Evolutionary conservation across 2,888 invertebrate species (phyloP).

Genomic region (Cheilosia pagana): DNA sequence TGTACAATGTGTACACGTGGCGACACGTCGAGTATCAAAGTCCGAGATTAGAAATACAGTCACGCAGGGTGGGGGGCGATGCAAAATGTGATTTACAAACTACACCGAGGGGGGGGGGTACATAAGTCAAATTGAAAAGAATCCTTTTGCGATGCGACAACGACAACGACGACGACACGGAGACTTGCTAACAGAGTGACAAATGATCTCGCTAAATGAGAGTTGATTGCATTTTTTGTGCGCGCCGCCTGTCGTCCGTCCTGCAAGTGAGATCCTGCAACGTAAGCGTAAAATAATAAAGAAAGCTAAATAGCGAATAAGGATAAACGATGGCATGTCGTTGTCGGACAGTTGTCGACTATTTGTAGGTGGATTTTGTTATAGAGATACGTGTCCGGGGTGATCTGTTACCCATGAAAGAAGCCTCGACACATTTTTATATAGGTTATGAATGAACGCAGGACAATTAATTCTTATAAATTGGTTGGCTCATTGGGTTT

Average conservation of each 20-base stretch:
- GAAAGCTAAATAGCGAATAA: constrained; percentile 70
- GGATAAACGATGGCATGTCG: constrained; percentile 75
- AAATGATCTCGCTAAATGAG: constrained; percentile 83
- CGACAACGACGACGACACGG: constrained; percentile 33
- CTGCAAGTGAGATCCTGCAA: constrained; percentile 53
- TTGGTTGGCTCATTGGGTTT: constrained; percentile 70
- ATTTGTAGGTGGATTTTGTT: constrained; percentile 56
- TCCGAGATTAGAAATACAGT: constrained; percentile 63
- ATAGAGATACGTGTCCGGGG: constrained; percentile 35
- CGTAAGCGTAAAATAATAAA: constrained; percentile 72
- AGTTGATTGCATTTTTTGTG: constrained; percentile 81
- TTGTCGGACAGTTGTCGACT: constrained; percentile 60
- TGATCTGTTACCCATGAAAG: constrained; percentile 43
- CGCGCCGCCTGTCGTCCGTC: neutral
- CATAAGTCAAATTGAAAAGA: constrained; percentile 75
- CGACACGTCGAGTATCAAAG: constrained; percentile 63
- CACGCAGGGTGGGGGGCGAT: constrained; percentile 2
- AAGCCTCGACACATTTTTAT: constrained; percentile 17
- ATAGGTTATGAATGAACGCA: constrained; percentile 71
- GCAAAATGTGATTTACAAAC: constrained; percentile 74
- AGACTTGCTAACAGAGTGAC: constrained; percentile 79
- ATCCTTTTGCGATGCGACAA: constrained; percentile 69
- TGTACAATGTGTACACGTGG: constrained; percentile 21
- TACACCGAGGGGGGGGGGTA: constrained; percentile 17
- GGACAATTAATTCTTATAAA: constrained; percentile 73